phyloP scores from a whole-genome alignment of 2,113 vertebrate species.

The Todiramphus chloris region DNA sequence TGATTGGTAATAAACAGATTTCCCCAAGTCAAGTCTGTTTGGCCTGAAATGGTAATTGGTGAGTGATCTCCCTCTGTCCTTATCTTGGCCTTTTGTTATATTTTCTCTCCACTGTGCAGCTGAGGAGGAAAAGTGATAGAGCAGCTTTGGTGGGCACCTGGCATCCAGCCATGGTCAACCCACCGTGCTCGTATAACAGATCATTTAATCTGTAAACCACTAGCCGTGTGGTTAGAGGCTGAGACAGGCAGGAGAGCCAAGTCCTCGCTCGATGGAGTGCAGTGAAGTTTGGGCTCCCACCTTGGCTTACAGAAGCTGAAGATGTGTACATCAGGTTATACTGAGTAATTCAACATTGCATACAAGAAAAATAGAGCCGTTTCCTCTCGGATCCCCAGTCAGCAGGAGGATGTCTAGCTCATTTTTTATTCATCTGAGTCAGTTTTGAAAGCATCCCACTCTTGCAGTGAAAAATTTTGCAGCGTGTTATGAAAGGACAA shows the following conservation, averaged over 20 bases:
- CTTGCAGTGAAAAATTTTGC: neutral
- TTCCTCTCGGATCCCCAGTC: neutral
- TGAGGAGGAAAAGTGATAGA: neutral
- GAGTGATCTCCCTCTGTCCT: neutral
- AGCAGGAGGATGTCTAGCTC: conserved; percentile 16
- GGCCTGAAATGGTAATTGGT: no score
- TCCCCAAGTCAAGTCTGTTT: neutral
- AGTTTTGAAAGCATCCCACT: conserved; percentile 24
- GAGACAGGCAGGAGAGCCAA: neutral
- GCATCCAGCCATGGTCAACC: neutral
- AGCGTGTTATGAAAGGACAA: neutral
- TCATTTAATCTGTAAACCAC: neutral
- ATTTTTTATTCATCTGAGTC: conserved; percentile 34
- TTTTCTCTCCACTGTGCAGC: neutral
- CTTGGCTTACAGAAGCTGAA: conserved; percentile 5
- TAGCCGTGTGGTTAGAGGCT: neutral
- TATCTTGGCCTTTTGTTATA: neutral
- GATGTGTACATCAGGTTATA: neutral
- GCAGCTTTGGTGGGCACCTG: neutral
- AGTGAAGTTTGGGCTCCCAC: neutral
- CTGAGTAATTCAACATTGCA: neutral
- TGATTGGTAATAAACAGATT: neutral
- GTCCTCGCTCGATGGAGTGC: neutral
- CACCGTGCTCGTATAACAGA: neutral
- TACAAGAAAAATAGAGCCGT: conserved; percentile 7